Base-by-base conservation (phyloP, 2,797 vertebrate species). In the Hemibagrus guttatus region DNA sequence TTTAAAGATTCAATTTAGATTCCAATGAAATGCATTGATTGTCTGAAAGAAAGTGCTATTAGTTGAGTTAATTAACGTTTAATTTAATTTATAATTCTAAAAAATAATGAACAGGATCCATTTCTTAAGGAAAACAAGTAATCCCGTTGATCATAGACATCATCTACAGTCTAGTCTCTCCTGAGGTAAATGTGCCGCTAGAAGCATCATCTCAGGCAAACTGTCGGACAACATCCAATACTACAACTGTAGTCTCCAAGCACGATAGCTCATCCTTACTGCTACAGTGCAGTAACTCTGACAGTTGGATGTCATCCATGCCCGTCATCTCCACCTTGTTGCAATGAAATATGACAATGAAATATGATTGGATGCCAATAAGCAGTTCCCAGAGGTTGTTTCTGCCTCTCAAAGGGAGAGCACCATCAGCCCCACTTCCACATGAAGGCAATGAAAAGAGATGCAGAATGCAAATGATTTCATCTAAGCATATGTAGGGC, bases 381-480 rank as follows among this genome's bases (percentile, higher is more conserved):
- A 78, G 74, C 61, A 35, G 28, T 85, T 89, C 84, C 75, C 74
- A 87, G 72, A 85, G 81, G 80, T 78, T 84, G 46, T n/a, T 11
- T 84, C 75, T 52, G 56, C 81, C 74, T 74, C 35, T 72, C 31
- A 11, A 64, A 85, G 84, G 68, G 83, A 89, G 66, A 75, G 75
- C 74, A 42, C 39, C 31, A 14, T 39, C 82, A 59, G 69, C 81
- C n/a, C 31, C 69, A 28, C 63, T 74, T 92, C 61, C 84, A 66
- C 87, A 85, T 79, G 84, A 61, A 68, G 66, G 84, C 75, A 58
- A 86, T 69, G 39, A 69, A 81, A 84, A 88, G 49, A 79, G 85
- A 86, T 87, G n/a, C 84, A 72, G 90, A 90, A 91, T 90, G 88
- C 85, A 85, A 89, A 91, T 90, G 23, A 2, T 35, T 59, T 81